These are phyloP conservation scores for Leguminivora glycinivorella DNA, from an alignment of 1,140 invertebrate species.

Conservation along the genomic window DNA sequence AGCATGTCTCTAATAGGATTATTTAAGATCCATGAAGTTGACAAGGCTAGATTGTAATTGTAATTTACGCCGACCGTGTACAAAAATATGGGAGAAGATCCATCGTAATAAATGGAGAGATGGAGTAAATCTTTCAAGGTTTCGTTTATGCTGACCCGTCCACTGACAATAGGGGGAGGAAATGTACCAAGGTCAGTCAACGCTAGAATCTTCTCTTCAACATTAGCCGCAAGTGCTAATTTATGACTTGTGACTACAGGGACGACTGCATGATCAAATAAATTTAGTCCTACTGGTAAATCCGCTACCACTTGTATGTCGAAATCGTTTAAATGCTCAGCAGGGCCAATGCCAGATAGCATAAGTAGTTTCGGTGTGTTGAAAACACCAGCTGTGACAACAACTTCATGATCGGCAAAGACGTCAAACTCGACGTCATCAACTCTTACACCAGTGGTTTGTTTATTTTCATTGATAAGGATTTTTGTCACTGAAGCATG, in stretches of 20 bases:
- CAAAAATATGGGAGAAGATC: background rate
- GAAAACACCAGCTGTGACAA: conserved; percentile 84
- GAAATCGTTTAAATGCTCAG: conserved; percentile 12
- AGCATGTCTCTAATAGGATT: background rate
- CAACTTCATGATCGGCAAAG: conserved; percentile 77
- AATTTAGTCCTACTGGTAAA: background rate
- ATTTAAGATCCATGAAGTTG: background rate
- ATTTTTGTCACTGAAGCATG: background rate
- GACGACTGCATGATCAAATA: conserved; percentile 30
- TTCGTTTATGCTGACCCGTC: background rate
- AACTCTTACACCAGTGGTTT: background rate
- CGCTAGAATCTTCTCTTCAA: background rate
- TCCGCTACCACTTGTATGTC: background rate
- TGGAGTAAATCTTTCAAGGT: background rate
- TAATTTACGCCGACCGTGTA: background rate
- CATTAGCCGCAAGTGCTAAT: background rate
- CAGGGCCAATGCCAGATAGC: conserved; percentile 85
- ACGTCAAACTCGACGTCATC: conserved; percentile 43
- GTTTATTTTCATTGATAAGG: background rate
- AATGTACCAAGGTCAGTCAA: background rate
- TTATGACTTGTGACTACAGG: background rate
- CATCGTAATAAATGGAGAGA: background rate
- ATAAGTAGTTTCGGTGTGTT: conserved; percentile 84
- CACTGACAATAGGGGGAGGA: background rate
- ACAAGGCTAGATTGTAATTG: background rate